A percentile compares a stretch with the other conserved stretches of the same genome.
phyloP scores from a whole-genome alignment of 2,888 invertebrate genomes.

The Azorinus chamasolen region DNA sequence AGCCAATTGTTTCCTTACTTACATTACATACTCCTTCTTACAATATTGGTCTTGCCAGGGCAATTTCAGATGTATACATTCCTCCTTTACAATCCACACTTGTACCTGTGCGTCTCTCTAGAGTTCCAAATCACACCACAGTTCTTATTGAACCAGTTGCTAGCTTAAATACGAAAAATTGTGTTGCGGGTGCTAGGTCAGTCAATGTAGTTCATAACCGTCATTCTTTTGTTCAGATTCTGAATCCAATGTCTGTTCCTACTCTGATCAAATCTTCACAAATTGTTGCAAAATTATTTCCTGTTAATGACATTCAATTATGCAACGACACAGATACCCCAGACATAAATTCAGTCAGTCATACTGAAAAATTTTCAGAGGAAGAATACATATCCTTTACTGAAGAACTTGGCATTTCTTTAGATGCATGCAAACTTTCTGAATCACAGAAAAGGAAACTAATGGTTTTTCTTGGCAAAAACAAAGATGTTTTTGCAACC shows the following conservation, averaged over 20 bases:
- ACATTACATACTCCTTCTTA: background rate
- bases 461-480: background rate
- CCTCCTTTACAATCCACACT: constrained; percentile 5
- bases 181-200: constrained; percentile 3
- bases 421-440: constrained; percentile 1
- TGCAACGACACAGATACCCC: background rate
- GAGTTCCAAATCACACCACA: background rate
- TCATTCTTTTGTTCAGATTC: background rate
- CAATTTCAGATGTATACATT: background rate
- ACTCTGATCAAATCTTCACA: background rate
- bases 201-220: background rate
- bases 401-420: constrained; percentile 10
- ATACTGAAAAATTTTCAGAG: background rate
- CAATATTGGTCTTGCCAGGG: constrained; percentile 12
- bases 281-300: constrained; percentile 7
- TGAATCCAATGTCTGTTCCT: constrained; percentile 4
- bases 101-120: constrained; percentile 11
- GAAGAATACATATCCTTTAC: constrained; percentile 10
- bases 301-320: background rate
- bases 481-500: no score
- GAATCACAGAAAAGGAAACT: constrained; percentile 14
- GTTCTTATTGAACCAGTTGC: constrained; percentile 11
- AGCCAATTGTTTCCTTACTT: background rate
- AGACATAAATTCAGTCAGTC: background rate
- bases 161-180: background rate